A percentile compares a stretch with the other conserved stretches of the same genome.
Evolutionary conservation across 2,797 vertebrate species (phyloP).

Genomic region (Alcedo quadribrachys): DNA sequence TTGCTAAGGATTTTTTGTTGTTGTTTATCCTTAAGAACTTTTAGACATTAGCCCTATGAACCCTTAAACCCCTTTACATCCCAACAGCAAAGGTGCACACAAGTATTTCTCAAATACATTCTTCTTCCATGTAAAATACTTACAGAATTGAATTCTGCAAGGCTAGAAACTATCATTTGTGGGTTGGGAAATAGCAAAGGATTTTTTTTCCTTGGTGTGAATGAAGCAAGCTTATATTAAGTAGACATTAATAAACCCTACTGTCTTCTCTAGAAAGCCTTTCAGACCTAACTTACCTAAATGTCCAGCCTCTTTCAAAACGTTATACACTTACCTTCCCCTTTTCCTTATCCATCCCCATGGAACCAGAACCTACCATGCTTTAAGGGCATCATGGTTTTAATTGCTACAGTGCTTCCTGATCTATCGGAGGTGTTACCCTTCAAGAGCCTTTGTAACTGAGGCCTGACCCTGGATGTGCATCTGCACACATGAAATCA

Average conservation of each 20-base stretch:
- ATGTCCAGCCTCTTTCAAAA: background rate
- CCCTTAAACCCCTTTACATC: background rate
- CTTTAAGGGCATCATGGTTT: background rate
- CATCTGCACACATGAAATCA: background rate
- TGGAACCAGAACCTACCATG: background rate
- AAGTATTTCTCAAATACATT: background rate
- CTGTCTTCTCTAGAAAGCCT: background rate
- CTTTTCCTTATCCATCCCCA: background rate
- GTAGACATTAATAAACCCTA: background rate
- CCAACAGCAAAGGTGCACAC: background rate
- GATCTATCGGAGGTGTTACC: background rate
- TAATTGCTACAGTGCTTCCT: background rate
- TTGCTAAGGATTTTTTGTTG: accelerated
- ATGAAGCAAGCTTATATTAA: background rate
- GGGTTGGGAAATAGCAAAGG: background rate
- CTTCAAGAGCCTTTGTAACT: background rate
- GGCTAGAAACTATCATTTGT: background rate
- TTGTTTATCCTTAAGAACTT: background rate
- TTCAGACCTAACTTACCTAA: background rate
- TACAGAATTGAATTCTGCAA: background rate
- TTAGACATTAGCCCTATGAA: background rate
- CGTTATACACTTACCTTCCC: background rate
- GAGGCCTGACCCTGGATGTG: background rate
- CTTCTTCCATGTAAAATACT: background rate
- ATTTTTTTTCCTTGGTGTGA: background rate